Evolutionary conservation across 2,797 vertebrate genomes (phyloP).

Genomic region (Salmo trutta): DNA sequence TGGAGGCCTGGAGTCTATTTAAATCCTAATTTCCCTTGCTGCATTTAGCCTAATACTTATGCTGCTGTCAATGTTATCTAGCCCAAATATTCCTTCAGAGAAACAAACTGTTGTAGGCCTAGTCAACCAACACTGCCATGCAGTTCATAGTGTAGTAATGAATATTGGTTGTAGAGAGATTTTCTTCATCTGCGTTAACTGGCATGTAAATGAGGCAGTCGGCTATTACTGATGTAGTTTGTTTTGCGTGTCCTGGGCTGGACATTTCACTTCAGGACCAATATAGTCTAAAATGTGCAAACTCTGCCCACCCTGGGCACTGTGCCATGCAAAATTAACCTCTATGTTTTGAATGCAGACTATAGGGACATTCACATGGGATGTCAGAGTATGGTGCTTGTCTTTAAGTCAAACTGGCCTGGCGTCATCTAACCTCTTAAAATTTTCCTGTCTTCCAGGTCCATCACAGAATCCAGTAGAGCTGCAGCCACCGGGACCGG

Average conservation of each 20-base stretch:
- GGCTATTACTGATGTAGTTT: too few species aligned
- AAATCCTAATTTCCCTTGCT: neutral
- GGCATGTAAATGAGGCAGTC: neutral
- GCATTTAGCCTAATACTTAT: neutral
- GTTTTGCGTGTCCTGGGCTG: too few species aligned
- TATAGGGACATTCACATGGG: neutral
- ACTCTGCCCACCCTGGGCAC: too few species aligned
- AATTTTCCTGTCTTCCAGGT: slow-evolving; percentile 72
- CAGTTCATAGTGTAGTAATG: too few species aligned
- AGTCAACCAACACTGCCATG: neutral
- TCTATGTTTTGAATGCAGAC: neutral
- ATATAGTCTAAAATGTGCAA: too few species aligned
- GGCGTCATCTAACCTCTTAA: slow-evolving; percentile 5
- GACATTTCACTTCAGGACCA: too few species aligned
- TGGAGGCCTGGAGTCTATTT: neutral
- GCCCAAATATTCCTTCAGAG: neutral
- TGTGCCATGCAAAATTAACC: too few species aligned
- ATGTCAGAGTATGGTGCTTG: neutral
- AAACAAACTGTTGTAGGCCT: neutral
- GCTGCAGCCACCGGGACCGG: slow-evolving; percentile 75
- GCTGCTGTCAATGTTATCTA: neutral
- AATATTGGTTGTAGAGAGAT: too few species aligned
- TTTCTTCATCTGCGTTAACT: neutral
- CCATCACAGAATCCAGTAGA: slow-evolving; percentile 83
- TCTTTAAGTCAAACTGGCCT: neutral